Evolutionary conservation across 2,888 invertebrate genomes (phyloP).

Genomic region (Polymixis lichenea): DNA sequence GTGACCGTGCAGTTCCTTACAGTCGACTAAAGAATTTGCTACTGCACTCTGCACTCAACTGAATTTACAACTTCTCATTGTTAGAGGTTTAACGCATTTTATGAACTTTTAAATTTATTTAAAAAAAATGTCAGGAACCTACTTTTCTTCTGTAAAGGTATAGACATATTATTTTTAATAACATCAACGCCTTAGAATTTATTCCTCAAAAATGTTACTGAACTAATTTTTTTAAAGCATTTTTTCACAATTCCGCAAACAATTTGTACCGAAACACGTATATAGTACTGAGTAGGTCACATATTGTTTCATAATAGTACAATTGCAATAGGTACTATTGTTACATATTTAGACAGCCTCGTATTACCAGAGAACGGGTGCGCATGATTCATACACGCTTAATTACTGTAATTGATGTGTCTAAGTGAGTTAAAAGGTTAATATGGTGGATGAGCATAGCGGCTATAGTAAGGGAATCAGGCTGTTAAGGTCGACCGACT

Average conservation of each 20-base stretch:
- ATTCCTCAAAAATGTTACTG: background rate
- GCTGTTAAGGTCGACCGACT: background rate
- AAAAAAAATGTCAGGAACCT: background rate
- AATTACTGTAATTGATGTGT: slow-evolving; percentile 62
- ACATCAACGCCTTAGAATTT: background rate
- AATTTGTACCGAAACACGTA: slow-evolving; percentile 2
- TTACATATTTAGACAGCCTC: slow-evolving; percentile 34
- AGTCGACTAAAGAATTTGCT: background rate
- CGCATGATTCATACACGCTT: slow-evolving; percentile 51
- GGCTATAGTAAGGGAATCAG: slow-evolving; percentile 16
- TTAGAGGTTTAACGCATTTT: background rate
- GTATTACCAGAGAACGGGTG: slow-evolving; percentile 1
- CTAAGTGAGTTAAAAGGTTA: slow-evolving; percentile 65
- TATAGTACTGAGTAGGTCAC: slow-evolving; percentile 32
- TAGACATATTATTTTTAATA: too few species aligned
- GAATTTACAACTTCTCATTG: background rate
- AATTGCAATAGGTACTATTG: slow-evolving; percentile 29
- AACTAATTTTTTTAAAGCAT: background rate
- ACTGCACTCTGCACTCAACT: slow-evolving; percentile 3
- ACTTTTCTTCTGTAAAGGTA: background rate
- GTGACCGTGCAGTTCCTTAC: background rate
- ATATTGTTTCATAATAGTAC: slow-evolving; percentile 25
- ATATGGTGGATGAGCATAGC: slow-evolving; percentile 39
- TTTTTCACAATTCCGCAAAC: background rate
- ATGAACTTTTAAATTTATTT: background rate